A percentile compares a stretch with the other conserved stretches of the same genome.
These are phyloP conservation scores for Allolobophora icterica DNA, from an alignment of 2,888 invertebrate species.

Conservation along the genomic window DNA sequence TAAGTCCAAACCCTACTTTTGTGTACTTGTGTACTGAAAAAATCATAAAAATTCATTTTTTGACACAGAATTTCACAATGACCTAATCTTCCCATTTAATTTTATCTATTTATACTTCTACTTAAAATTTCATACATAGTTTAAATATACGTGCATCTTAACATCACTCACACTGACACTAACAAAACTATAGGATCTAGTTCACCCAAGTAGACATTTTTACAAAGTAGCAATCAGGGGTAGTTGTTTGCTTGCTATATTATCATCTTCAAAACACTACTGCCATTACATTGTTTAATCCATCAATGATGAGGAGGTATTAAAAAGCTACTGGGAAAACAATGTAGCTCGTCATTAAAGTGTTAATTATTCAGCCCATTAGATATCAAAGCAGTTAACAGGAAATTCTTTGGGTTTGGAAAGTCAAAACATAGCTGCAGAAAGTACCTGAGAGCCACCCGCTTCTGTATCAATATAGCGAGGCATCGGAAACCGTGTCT, in stretches of 20 bases:
- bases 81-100: not conserved
- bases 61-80: not conserved
- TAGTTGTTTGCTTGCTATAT: not conserved
- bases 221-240: not conserved
- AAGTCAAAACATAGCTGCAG: not conserved
- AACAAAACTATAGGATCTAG: not conserved
- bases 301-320: too few relatives aligned
- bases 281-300: not conserved
- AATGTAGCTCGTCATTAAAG: too few relatives aligned
- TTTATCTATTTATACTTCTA: too few relatives aligned
- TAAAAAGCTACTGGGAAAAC: too few relatives aligned
- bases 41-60: not conserved
- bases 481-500: conserved; percentile 96
- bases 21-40: not conserved
- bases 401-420: not conserved
- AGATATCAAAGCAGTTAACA: not conserved
- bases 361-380: not conserved
- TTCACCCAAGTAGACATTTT: not conserved
- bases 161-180: not conserved
- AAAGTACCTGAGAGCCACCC: conserved; percentile 86
- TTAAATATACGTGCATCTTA: too few relatives aligned
- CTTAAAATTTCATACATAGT: too few relatives aligned
- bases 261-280: not conserved
- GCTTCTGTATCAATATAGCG: conserved; percentile 98
- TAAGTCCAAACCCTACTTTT: not conserved